Evolutionary conservation across 2,113 vertebrate species (phyloP).

Genomic region (Pseudois nayaur): DNA sequence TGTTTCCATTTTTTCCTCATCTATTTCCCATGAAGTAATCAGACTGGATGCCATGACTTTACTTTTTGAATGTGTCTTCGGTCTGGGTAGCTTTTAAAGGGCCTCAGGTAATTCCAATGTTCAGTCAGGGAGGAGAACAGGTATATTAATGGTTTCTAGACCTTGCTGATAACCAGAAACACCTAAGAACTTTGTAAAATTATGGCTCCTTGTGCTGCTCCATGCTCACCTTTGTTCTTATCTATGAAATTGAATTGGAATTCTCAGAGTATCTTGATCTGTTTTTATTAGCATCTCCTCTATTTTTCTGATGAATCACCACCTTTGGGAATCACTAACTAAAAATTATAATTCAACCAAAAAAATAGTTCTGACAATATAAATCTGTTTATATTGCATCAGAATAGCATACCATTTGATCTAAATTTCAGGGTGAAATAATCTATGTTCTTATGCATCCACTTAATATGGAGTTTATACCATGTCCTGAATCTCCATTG

Average conservation of each 20-base stretch:
- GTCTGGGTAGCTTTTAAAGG: not conserved
- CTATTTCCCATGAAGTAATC: not conserved
- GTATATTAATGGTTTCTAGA: not conserved
- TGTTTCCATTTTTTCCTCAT: not conserved
- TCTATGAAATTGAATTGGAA: not conserved
- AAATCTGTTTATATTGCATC: not conserved
- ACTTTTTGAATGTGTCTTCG: not conserved
- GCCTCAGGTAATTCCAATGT: not conserved
- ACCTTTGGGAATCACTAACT: not conserved
- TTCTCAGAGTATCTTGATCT: not conserved
- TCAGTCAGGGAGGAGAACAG: not conserved
- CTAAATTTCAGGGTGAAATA: not conserved
- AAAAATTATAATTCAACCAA: not conserved
- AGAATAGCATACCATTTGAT: not conserved
- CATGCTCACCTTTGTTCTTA: not conserved
- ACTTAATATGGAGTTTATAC: not conserved
- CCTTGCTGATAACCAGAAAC: not conserved
- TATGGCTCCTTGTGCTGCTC: not conserved
- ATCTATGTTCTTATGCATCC: not conserved
- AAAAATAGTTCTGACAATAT: not conserved
- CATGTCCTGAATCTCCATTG: not conserved
- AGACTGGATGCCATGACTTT: not conserved
- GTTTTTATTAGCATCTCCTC: not conserved
- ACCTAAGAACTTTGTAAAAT: not conserved
- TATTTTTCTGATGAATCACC: not conserved